These are phyloP conservation scores for Tarsius wallacei DNA, from an alignment of 2,797 vertebrate species.

Conservation along the genomic window DNA sequence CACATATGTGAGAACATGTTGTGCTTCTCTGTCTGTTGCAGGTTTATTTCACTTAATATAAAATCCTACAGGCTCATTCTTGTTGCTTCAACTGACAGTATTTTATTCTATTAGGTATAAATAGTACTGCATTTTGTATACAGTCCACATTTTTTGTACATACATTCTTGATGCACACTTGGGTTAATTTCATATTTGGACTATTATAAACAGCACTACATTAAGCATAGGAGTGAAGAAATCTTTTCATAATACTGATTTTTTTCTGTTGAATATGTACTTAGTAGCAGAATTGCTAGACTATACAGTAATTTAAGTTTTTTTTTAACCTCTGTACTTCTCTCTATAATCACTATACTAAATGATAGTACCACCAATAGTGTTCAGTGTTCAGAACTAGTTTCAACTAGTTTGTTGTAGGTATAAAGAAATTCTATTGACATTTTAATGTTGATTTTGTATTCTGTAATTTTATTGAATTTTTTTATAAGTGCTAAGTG, in stretches of 20 bases:
- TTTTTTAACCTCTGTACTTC: neutral
- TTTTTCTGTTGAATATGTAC: neutral
- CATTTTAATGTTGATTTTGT: neutral
- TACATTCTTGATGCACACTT: neutral
- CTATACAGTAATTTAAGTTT: neutral
- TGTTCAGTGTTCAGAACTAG: neutral
- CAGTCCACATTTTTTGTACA: neutral
- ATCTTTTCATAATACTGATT: neutral
- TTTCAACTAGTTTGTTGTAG: neutral
- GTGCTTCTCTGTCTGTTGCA: neutral
- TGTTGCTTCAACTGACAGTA: neutral
- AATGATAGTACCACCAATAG: neutral
- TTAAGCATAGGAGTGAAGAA: too few species aligned
- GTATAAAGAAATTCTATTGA: neutral
- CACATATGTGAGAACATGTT: neutral
- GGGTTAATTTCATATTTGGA: neutral
- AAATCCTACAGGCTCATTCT: neutral
- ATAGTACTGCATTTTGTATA: neutral
- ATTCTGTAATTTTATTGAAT: neutral
- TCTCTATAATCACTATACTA: neutral
- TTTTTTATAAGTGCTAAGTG: neutral
- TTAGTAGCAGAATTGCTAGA: neutral
- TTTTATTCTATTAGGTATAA: neutral
- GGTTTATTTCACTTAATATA: neutral
- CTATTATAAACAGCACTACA: neutral